Base-by-base conservation (phyloP, 2,797 vertebrate species). In the Peromyscus melanophrys region DNA sequence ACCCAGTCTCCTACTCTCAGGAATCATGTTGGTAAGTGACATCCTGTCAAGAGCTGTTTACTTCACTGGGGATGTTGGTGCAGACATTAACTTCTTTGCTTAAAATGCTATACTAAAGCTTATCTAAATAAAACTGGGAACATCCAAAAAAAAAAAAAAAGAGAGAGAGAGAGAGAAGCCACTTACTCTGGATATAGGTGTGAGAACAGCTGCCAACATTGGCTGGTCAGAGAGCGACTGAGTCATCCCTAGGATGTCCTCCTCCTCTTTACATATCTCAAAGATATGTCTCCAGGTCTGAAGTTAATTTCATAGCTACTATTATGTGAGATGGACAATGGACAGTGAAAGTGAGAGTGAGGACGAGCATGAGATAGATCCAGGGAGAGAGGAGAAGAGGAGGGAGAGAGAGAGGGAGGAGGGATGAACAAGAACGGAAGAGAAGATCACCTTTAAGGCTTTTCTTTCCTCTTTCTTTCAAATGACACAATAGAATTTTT, bases 401-500 rank as follows among this genome's bases (percentile, higher is more conserved):
- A 61, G 16, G 95, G 73, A 85, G 94, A 81, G 11, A 40, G 65
- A 21, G 25, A 78, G 40, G 17, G n/a, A 21, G 34, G n/a, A 27
- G 37, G 46, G 40, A 55, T 19, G 14, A 90, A 83, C 0, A 52
- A 95, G 92, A 84, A 97, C 73, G 37, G 29, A 93, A 96, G 90
- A 40, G 94, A 87, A 94, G 90, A 98, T 98, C 98, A 98, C 98
- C 98, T 98, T 98, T 98, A 96, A 98, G 90, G 93, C 71, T 97
- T 97, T 98, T 97, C 96, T 96, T 97, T 98, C 97, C 97, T 97
- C 97, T 98, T 98, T 98, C 98, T 98, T 98, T 98, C 97, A 90
- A 98, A 98, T 98, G 98, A 99, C 98, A 98, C 99, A 99, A 99
- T 99, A 98, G 98, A 98, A 96, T 98, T 98, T 98, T 98, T 95